Conservation (phyloP, 2,888 invertebrate genomes). For the Coleophora flavipennella region DNA sequence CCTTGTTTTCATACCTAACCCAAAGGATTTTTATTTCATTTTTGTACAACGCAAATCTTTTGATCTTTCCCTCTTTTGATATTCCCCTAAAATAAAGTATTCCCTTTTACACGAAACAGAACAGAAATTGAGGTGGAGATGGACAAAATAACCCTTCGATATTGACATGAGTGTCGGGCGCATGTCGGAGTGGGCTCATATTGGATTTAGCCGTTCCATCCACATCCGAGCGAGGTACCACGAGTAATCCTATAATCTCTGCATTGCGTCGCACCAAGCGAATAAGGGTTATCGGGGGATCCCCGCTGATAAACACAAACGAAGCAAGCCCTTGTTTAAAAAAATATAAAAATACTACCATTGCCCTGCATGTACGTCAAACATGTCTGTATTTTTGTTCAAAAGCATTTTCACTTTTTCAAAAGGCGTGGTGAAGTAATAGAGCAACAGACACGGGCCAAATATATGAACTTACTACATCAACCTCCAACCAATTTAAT, state of each 20-base stretch:
- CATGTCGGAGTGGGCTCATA: slow-evolving; percentile 48
- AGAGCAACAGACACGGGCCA: too few species aligned
- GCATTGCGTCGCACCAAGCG: slow-evolving; percentile 64
- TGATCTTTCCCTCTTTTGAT: slow-evolving; percentile 1
- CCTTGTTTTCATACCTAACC: slow-evolving; percentile 47
- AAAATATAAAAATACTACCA: too few species aligned
- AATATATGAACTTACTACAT: too few species aligned
- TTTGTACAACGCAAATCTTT: slow-evolving; percentile 10
- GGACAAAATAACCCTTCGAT: slow-evolving; percentile 26
- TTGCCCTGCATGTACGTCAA: too few species aligned
- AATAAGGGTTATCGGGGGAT: slow-evolving; percentile 68
- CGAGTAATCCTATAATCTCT: slow-evolving; percentile 66
- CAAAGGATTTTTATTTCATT: slow-evolving; percentile 31
- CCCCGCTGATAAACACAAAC: slow-evolving; percentile 63
- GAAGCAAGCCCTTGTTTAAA: too few species aligned
- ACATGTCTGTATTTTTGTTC: too few species aligned
- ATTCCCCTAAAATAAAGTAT: not conserved
- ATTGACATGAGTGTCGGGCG: slow-evolving; percentile 38
- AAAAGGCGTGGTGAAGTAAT: too few species aligned
- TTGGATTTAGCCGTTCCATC: slow-evolving; percentile 50
- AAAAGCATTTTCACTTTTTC: too few species aligned
- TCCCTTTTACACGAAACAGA: slow-evolving; percentile 13
- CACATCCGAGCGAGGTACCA: slow-evolving; percentile 44
- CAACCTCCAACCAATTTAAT: too few species aligned
- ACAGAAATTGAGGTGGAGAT: slow-evolving; percentile 7